Percentiles rank a stretch among this genome's conserved stretches.
These are phyloP conservation scores for Plectrocnemia conspersa DNA, from an alignment of 1,140 invertebrate species.

Conservation along the genomic window DNA sequence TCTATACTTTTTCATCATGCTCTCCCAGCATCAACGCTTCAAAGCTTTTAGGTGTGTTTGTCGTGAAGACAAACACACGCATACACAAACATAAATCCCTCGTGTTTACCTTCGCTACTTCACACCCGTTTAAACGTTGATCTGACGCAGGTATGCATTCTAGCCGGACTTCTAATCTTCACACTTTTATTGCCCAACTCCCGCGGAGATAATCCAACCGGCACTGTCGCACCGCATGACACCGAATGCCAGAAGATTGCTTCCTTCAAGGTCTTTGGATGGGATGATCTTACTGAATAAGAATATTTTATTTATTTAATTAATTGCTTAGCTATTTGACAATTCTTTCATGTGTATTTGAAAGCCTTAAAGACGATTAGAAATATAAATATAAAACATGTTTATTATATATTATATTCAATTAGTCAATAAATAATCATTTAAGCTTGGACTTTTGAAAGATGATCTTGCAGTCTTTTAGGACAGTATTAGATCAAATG, in stretches of 20 bases:
- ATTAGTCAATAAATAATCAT: too few relatives aligned
- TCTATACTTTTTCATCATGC: too few relatives aligned
- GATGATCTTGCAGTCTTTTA: too few relatives aligned
- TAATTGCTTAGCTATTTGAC: too few relatives aligned
- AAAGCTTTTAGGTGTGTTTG: neutral
- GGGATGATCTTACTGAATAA: neutral
- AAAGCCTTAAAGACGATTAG: too few relatives aligned
- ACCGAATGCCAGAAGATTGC: neutral
- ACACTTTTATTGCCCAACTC: slow-evolving; percentile 16
- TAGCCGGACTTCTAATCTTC: slow-evolving; percentile 7
- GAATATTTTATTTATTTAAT: neutral
- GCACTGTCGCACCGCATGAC: neutral
- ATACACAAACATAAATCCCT: too few relatives aligned
- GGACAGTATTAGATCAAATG: too few relatives aligned
- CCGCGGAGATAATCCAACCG: neutral
- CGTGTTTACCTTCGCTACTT: slow-evolving; percentile 20
- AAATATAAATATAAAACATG: too few relatives aligned
- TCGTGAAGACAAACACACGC: too few relatives aligned
- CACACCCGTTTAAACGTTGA: slow-evolving; percentile 13
- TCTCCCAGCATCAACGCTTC: neutral
- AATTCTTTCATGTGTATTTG: too few relatives aligned
- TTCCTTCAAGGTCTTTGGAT: neutral
- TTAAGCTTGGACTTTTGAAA: too few relatives aligned
- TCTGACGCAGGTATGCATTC: slow-evolving; percentile 10
- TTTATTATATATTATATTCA: too few relatives aligned